These are phyloP conservation scores for Drosophila hawaiiensis DNA, from an alignment of 2,888 invertebrate genomes.

Conservation along the genomic window DNA sequence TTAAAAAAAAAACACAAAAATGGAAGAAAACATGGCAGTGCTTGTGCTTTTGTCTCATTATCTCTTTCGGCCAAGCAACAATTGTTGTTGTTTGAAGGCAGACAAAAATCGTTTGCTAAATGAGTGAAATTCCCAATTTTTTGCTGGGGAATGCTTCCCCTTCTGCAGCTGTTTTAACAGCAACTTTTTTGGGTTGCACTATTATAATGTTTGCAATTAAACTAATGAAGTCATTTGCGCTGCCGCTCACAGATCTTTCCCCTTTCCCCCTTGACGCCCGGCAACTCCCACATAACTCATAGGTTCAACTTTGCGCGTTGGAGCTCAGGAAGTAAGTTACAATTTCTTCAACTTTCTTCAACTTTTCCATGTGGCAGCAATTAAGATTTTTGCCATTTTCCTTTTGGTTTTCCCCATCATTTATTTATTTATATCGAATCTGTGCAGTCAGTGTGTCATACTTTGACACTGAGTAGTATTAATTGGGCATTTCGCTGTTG, in stretches of 20 bases:
- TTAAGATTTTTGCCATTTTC: constrained; percentile 22
- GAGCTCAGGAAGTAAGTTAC: constrained; percentile 16
- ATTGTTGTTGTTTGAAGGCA: constrained; percentile 49
- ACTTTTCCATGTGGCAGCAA: constrained; percentile 22
- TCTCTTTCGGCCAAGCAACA: constrained; percentile 55
- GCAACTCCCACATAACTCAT: not conserved
- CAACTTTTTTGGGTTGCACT: constrained; percentile 48
- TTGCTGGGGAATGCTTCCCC: not conserved
- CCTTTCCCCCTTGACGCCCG: not conserved
- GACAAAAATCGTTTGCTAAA: constrained; percentile 51
- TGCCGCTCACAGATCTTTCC: constrained; percentile 21
- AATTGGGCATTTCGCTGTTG: constrained; percentile 55
- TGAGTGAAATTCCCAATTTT: constrained; percentile 42
- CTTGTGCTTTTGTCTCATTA: constrained; percentile 48
- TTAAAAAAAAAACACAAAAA: constrained; percentile 3
- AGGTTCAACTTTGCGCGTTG: not conserved
- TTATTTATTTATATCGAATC: constrained; percentile 43
- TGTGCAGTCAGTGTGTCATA: constrained; percentile 64
- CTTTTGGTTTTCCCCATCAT: constrained; percentile 7
- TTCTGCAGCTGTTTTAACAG: constrained; percentile 22
- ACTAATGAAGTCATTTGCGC: constrained; percentile 77
- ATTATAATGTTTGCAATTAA: constrained; percentile 77
- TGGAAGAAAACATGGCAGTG: constrained; percentile 25
- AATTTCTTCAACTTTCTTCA: constrained; percentile 36
- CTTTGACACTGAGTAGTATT: constrained; percentile 70